Conservation (phyloP, 2,888 invertebrate species). For the Liposcelis brunnea region DNA sequence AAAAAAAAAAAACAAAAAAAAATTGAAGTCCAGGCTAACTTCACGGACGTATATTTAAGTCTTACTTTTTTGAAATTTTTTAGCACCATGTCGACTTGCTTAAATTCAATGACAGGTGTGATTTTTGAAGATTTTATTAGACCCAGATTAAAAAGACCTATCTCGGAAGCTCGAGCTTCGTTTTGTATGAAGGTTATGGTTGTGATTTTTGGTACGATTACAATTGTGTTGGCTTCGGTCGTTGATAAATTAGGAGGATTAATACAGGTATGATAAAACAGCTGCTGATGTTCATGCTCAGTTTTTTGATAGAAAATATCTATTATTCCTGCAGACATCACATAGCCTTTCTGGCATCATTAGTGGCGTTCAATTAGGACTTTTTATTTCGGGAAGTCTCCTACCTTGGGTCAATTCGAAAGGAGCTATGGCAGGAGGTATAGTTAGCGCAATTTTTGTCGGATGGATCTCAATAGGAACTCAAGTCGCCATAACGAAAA, state of each 20-base stretch:
- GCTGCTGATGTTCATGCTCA: no score
- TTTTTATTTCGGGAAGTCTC: conserved; percentile 21
- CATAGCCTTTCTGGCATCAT: no score
- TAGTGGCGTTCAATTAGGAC: no score
- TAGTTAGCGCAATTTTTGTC: conserved; percentile 16
- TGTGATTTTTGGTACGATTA: conserved; percentile 41
- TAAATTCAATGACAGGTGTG: conserved; percentile 67
- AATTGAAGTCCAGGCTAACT: no score
- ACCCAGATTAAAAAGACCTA: conserved; percentile 42
- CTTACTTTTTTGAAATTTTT: no score
- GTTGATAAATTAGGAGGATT: conserved; percentile 49
- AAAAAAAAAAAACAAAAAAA: no score
- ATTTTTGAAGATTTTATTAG: conserved; percentile 62
- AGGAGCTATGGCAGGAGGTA: conserved; percentile 20
- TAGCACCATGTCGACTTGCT: conserved; percentile 62
- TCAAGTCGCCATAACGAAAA: conserved; percentile 18
- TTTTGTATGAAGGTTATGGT: conserved; percentile 55
- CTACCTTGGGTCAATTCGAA: conserved; percentile 20
- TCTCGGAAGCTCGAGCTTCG: conserved; percentile 45
- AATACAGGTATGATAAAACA: conserved; percentile 36
- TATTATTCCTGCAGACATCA: no score
- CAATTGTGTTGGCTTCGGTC: conserved; percentile 49
- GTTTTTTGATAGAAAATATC: no score
- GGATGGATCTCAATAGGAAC: conserved; percentile 20
- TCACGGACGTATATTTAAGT: no score